phyloP scores from a whole-genome alignment of 1,140 invertebrate species.

The Diploscapter pachys region DNA sequence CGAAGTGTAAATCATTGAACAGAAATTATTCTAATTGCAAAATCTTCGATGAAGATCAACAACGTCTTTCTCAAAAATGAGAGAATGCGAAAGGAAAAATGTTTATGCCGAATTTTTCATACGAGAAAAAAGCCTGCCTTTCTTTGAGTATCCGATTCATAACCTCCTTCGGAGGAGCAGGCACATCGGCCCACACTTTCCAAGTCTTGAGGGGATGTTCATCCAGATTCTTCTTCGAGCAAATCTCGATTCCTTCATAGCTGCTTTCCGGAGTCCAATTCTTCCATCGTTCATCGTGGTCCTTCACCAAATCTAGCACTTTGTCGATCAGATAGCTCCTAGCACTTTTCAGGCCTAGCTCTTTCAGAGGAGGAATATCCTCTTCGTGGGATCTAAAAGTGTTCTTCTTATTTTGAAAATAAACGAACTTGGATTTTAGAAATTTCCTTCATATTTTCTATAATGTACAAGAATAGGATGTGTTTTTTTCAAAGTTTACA shows the following conservation, averaged over 20 bases:
- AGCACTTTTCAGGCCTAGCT: slow-evolving; percentile 20
- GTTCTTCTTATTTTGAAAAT: not conserved
- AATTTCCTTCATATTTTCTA: not conserved
- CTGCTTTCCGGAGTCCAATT: slow-evolving; percentile 30
- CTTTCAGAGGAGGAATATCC: slow-evolving; percentile 18
- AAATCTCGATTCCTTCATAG: slow-evolving; percentile 25
- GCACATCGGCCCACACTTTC: slow-evolving; percentile 24
- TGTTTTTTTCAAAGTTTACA: not conserved
- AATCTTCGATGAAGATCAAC: too few relatives aligned
- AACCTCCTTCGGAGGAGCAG: slow-evolving; percentile 29
- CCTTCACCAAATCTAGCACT: slow-evolving; percentile 21
- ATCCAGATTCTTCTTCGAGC: slow-evolving; percentile 10
- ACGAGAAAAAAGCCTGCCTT: slow-evolving; percentile 4
- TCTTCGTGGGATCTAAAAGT: slow-evolving; percentile 9
- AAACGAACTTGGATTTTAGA: not conserved
- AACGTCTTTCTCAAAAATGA: too few relatives aligned
- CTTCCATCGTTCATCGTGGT: slow-evolving; percentile 26
- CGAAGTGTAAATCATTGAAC: not conserved
- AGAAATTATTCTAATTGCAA: not conserved
- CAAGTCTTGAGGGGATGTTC: slow-evolving; percentile 22
- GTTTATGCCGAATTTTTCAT: too few relatives aligned
- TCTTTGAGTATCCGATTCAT: slow-evolving; percentile 23
- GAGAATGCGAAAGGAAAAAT: not conserved
- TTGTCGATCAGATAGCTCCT: slow-evolving; percentile 21
- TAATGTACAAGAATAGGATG: not conserved